A percentile compares a stretch with the other conserved stretches of the same genome.
Evolutionary conservation across 2,888 invertebrate species (phyloP).

Genomic region (Aspidiotus destructor): DNA sequence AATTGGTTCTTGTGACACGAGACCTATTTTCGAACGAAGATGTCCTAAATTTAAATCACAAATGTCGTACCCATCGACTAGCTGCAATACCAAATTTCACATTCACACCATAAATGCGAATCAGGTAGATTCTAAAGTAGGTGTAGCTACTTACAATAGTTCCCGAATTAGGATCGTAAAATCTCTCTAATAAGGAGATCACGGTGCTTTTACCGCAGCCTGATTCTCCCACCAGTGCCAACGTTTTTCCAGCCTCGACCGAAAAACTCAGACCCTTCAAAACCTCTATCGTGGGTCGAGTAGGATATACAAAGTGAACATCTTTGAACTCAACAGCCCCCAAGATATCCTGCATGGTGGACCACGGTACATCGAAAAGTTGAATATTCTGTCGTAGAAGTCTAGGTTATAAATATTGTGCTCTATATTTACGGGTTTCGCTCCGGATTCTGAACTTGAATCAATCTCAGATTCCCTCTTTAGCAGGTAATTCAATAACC

Average conservation of each 20-base stretch:
- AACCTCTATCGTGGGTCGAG: constrained; percentile 59
- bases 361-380: not conserved
- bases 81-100: constrained; percentile 15
- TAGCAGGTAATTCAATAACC: constrained; percentile 41
- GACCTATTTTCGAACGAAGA: constrained; percentile 40
- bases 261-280: constrained; percentile 56
- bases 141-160: constrained; percentile 49
- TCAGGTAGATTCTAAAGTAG: too few species aligned
- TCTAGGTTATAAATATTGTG: not conserved
- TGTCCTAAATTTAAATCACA: constrained; percentile 60
- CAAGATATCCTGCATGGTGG: constrained; percentile 38
- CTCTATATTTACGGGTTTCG: constrained; percentile 39
- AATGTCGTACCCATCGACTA: constrained; percentile 48
- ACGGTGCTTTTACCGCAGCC: constrained; percentile 73
- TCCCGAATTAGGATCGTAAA: constrained; percentile 67
- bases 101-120: too few species aligned
- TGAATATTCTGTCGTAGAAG: not conserved
- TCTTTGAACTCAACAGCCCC: constrained; percentile 62
- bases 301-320: constrained; percentile 72
- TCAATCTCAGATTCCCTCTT: constrained; percentile 45
- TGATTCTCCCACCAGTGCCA: constrained; percentile 62
- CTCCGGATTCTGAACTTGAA: constrained; percentile 42
- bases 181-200: constrained; percentile 53
- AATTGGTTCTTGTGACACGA: constrained; percentile 36
- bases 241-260: constrained; percentile 62